Base-by-base conservation (phyloP, 2,797 vertebrate genomes). In the Poecilia velifera region DNA sequence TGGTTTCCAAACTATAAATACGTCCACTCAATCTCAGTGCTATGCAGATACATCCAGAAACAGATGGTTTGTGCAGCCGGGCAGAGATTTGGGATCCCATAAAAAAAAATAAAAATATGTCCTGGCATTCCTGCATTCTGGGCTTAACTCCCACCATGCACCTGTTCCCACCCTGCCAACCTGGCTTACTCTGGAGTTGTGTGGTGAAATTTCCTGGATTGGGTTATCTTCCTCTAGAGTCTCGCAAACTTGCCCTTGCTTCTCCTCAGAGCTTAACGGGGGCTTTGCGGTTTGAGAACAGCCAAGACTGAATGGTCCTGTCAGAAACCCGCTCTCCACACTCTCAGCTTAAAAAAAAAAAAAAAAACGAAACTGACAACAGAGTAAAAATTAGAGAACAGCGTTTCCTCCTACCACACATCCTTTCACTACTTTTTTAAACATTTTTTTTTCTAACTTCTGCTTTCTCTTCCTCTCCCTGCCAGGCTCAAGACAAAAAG, bases 401-500 rank as follows among this genome's bases (percentile, higher is more conserved):
- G 41, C 25, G n/a, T 89, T 87, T 89, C 49, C 76, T 81, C 72
- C 83, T 53, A 74, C 89, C 83, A 79, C 83, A 81, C 77, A 49
- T 86, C 76, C 72, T 75, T 88, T 66, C 55, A 82, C 66, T 78
- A 47, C 53, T 86, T 62, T 72, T 57, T 80, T 39, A 39, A 41
- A 71, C 78, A 36, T 59, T 59, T 87, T 71, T 64, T 16, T 64
- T 46, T 79, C 73, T 79, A 39, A 83, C 74, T 82, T 76, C 83
- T 34, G 43, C 72, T 13, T 72, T 71, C 36, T 74, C 77, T 36
- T 55, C 18, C 41, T 66, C 49, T 85, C n/a, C 53, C 70, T 81
- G 55, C 66, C 82, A 96, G 96, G 98, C 98, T 91, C 97, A 98
- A 94, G 98, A 99, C 95, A 99, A 99, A 96, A 97, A 97, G 95